A percentile compares a stretch with the other conserved stretches of the same genome.
These are phyloP conservation scores for Prunella himalayana DNA, from an alignment of 2,113 vertebrate genomes.

Conservation along the genomic window DNA sequence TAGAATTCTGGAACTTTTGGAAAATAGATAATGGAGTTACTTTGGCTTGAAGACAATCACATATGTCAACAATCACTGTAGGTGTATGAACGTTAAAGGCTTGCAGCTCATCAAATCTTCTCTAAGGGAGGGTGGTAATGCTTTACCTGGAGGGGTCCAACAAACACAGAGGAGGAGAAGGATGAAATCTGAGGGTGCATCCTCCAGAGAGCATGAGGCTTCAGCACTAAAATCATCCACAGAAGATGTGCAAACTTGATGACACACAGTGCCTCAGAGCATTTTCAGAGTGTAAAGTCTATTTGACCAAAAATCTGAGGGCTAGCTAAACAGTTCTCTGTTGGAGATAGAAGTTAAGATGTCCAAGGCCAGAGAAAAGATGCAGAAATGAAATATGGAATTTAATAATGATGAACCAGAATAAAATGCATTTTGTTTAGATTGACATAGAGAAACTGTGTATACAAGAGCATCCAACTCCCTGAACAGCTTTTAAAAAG, in stretches of 20 bases:
- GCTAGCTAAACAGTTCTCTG: neutral
- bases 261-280: neutral
- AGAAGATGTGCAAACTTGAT: neutral
- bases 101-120: neutral
- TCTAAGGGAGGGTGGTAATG: neutral
- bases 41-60: neutral
- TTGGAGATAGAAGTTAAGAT: neutral
- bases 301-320: neutral
- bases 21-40: neutral
- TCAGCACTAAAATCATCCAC: neutral
- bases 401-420: neutral
- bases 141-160: neutral
- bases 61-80: neutral
- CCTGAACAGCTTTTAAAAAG: neutral
- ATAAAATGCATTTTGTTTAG: neutral
- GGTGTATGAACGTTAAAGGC: neutral
- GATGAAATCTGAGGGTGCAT: neutral
- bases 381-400: neutral
- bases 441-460: neutral
- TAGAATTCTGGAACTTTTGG: neutral
- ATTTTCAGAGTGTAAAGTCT: neutral
- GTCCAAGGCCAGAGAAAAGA: neutral
- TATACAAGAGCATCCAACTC: neutral
- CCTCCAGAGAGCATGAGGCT: neutral
- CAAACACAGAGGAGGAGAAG: neutral